Percentiles rank a stretch among this genome's conserved stretches.
Conservation (phyloP, 2,888 invertebrate species). For the Andricus curvator region DNA sequence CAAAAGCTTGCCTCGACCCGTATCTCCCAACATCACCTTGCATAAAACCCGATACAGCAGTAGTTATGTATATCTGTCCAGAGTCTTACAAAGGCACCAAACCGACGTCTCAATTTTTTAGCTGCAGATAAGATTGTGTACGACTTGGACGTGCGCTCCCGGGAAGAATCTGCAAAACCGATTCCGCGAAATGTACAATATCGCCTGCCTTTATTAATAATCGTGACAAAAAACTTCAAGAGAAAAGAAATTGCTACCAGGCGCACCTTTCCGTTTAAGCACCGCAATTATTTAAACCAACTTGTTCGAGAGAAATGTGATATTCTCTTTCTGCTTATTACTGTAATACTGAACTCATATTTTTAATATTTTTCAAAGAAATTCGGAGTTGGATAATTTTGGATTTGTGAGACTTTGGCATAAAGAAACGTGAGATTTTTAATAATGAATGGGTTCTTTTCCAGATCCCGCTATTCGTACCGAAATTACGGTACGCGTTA, state of each 20-base stretch:
- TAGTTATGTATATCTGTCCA: conserved; percentile 69
- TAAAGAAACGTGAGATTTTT: too few species aligned
- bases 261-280: conserved; percentile 23
- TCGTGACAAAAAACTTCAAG: conserved; percentile 34
- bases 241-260: conserved; percentile 26
- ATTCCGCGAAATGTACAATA: conserved; percentile 48
- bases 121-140: conserved; percentile 71
- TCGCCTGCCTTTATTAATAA: conserved; percentile 36
- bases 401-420: too few species aligned
- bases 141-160: conserved; percentile 50
- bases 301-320: conserved; percentile 24
- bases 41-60: conserved; percentile 71
- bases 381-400: too few species aligned
- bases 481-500: too few species aligned
- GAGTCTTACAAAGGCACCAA: conserved; percentile 69
- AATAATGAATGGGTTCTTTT: too few species aligned
- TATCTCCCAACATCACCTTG: conserved; percentile 69
- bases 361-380: too few species aligned
- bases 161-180: conserved; percentile 46
- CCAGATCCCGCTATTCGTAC: too few species aligned
- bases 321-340: background rate
- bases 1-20: conserved; percentile 60
- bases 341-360: too few species aligned
- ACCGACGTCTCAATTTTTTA: conserved; percentile 75
- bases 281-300: conserved; percentile 31